A percentile compares a stretch with the other conserved stretches of the same genome.
Evolutionary conservation across 2,888 invertebrate genomes (phyloP).

Genomic region (Tricholauxania praeusta): DNA sequence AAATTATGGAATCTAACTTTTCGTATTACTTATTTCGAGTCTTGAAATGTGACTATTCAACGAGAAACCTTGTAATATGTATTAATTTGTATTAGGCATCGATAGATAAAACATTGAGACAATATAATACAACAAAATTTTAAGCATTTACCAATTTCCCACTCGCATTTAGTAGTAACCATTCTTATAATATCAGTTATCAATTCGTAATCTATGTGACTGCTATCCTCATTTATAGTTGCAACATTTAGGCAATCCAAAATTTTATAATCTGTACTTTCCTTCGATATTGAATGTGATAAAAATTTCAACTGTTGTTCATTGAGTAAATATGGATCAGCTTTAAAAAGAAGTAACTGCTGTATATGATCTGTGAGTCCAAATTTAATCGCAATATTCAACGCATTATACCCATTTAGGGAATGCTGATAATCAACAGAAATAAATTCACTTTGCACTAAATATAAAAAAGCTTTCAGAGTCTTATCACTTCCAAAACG

Average conservation of each 20-base stretch:
- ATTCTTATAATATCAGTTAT: conserved; percentile 48
- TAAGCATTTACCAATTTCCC: conserved; percentile 43
- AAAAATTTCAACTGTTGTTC: conserved; percentile 45
- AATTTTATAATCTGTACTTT: conserved; percentile 40
- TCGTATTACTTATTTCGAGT: no score
- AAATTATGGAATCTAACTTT: no score
- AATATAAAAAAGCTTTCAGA: conserved; percentile 80
- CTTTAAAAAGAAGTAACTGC: conserved; percentile 78
- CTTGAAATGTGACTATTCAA: no score
- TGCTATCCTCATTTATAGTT: conserved; percentile 25
- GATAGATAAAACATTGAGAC: no score
- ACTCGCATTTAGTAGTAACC: conserved; percentile 43
- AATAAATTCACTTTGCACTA: conserved; percentile 81
- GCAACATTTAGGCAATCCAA: conserved; percentile 42
- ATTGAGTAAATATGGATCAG: conserved; percentile 58
- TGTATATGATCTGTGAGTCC: conserved; percentile 76
- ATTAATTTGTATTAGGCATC: no score
- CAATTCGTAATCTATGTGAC: conserved; percentile 44
- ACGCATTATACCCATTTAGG: conserved; percentile 74
- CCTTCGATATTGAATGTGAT: conserved; percentile 46
- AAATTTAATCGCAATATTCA: conserved; percentile 83
- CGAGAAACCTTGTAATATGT: no score
- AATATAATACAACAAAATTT: background rate
- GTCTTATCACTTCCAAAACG: conserved; percentile 72
- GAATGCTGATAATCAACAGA: conserved; percentile 80